These are phyloP conservation scores for Sisor rabdophorus DNA, from an alignment of 2,113 vertebrate species.

Conservation along the genomic window DNA sequence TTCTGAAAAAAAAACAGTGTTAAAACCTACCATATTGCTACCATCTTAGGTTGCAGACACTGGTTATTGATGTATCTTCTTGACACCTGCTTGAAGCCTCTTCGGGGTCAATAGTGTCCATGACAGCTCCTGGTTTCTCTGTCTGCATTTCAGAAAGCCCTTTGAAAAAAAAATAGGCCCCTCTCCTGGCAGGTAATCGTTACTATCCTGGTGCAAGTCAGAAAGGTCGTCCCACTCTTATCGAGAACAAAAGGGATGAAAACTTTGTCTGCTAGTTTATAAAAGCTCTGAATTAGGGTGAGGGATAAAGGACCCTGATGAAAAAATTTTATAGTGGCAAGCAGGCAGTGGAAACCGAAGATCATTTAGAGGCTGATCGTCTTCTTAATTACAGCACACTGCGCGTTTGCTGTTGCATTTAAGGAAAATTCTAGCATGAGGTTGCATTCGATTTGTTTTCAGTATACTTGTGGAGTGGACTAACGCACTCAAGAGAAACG, in stretches of 20 bases:
- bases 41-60: neutral
- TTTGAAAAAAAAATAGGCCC: slow-evolving; percentile 21
- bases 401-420: slow-evolving; percentile 23
- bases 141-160: slow-evolving; percentile 2
- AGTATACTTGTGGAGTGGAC: slow-evolving; percentile 21
- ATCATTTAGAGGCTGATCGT: slow-evolving; percentile 36
- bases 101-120: neutral
- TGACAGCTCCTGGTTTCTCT: slow-evolving; percentile 22
- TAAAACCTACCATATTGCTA: neutral
- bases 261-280: slow-evolving; percentile 19
- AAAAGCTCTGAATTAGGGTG: slow-evolving; percentile 36
- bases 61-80: neutral
- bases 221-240: slow-evolving; percentile 24
- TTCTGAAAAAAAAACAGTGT: neutral
- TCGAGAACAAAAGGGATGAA: slow-evolving; percentile 28
- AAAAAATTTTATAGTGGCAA: slow-evolving; percentile 44
- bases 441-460: slow-evolving; percentile 43
- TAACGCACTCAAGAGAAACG: slow-evolving; percentile 29
- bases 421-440: slow-evolving; percentile 41
- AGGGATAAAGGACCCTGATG: slow-evolving; percentile 39
- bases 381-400: slow-evolving; percentile 42
- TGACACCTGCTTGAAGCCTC: slow-evolving; percentile 14
- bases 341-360: slow-evolving; percentile 27
- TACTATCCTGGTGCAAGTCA: slow-evolving; percentile 23
- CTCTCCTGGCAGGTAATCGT: slow-evolving; percentile 24